Evolutionary conservation across 2,113 vertebrate species (phyloP).

Genomic region (Collichthys lucidus): DNA sequence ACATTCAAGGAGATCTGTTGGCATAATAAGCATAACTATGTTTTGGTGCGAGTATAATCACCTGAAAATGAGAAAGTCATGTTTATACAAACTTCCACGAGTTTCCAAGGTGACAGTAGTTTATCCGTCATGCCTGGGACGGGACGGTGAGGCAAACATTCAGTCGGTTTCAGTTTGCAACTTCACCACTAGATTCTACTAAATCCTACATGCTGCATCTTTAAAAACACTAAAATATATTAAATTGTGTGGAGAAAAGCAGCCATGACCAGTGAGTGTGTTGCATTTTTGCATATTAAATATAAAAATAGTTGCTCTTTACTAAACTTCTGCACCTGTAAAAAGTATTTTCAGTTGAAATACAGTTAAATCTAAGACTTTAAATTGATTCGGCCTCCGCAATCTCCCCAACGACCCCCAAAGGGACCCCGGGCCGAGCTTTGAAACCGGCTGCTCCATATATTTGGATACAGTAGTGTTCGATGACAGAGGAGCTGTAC

Average conservation of each 20-base stretch:
- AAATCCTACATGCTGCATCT: no score
- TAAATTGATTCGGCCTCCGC: background rate
- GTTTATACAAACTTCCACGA: no score
- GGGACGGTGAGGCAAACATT: no score
- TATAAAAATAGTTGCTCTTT: background rate
- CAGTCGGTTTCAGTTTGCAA: no score
- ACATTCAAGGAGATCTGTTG: no score
- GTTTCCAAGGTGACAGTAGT: no score
- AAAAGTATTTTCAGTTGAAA: background rate
- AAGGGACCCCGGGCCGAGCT: background rate
- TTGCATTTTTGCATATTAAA: background rate
- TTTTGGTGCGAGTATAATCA: no score
- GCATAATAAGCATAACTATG: no score
- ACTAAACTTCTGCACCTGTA: no score
- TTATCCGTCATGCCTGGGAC: no score
- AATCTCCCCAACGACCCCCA: background rate
- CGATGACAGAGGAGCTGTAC: background rate
- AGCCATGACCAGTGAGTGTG: background rate
- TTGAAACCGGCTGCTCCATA: background rate
- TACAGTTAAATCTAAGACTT: background rate
- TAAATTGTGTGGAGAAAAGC: background rate
- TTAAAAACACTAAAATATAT: background rate
- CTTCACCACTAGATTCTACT: no score
- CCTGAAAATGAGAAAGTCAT: no score
- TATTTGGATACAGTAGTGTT: slow-evolving; percentile 20